Evolutionary conservation across 2,888 invertebrate genomes (phyloP).

Genomic region (Lepidochitona cinerea): DNA sequence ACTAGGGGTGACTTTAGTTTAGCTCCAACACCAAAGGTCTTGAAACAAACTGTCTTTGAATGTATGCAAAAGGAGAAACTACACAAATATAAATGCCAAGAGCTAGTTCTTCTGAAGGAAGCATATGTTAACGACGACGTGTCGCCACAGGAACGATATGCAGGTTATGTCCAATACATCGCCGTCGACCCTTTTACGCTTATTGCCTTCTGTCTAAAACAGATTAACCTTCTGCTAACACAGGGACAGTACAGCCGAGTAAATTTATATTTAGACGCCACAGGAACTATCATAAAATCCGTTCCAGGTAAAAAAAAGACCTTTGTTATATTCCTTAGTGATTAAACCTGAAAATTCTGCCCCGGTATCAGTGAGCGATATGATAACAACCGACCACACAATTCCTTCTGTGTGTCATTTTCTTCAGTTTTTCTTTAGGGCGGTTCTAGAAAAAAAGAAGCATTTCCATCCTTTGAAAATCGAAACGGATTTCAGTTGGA

Average conservation of each 20-base stretch:
- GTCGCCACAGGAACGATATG: neutral
- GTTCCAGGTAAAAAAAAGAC: neutral
- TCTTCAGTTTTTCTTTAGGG: neutral
- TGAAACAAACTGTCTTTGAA: too few relatives aligned
- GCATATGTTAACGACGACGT: neutral
- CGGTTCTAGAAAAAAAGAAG: neutral
- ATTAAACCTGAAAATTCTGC: neutral
- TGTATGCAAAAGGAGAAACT: too few relatives aligned
- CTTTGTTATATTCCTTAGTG: neutral
- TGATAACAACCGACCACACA: slow-evolving; percentile 6
- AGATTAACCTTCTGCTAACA: neutral
- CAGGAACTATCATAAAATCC: slow-evolving; percentile 3
- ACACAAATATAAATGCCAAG: neutral
- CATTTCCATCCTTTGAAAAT: neutral
- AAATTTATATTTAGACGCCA: slow-evolving; percentile 1
- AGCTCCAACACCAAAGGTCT: neutral
- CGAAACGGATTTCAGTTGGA: neutral
- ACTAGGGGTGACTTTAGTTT: neutral
- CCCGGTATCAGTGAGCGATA: neutral
- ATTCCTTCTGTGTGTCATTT: neutral
- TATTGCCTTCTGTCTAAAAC: neutral
- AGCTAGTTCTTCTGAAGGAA: neutral
- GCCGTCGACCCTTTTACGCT: neutral
- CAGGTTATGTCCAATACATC: neutral
- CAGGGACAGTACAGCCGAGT: neutral